A percentile compares a stretch with the other conserved stretches of the same genome.
Evolutionary conservation across 2,113 vertebrate genomes (phyloP).

Genomic region (Aldabrachelys gigantea): DNA sequence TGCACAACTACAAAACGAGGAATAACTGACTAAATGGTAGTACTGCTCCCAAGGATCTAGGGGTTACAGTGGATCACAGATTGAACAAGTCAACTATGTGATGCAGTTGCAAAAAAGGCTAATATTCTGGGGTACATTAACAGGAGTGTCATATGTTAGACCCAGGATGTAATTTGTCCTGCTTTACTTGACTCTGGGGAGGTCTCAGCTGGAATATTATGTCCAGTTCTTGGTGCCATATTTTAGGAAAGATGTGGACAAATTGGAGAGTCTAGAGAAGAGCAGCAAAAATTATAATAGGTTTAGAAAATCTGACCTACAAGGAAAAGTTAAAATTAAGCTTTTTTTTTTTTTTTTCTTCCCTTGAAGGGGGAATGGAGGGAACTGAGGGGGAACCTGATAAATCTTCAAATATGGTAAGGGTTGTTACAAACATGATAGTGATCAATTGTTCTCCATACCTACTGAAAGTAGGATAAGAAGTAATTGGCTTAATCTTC

Average conservation of each 20-base stretch:
- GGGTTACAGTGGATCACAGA: neutral
- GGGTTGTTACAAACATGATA: neutral
- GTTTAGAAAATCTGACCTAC: neutral
- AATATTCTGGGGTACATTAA: neutral
- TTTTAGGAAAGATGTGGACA: too few species aligned
- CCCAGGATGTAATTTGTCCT: neutral
- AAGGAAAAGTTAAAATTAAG: neutral
- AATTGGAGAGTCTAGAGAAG: neutral
- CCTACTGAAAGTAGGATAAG: neutral
- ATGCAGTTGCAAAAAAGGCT: neutral
- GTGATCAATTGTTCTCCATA: neutral
- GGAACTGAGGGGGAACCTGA: neutral
- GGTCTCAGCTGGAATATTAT: neutral
- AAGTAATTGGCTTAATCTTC: neutral
- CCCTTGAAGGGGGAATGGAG: too few species aligned
- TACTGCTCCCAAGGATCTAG: neutral
- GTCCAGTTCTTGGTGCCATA: neutral
- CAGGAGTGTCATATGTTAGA: neutral
- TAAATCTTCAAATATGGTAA: neutral
- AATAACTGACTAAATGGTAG: neutral
- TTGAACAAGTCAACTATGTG: neutral
- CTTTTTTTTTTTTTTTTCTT: neutral
- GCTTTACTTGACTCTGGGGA: neutral
- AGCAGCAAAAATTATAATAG: neutral
- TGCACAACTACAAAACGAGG: neutral